Evolutionary conservation across 2,113 vertebrate species (phyloP), one percentile per base, ranked within the genome.

Genomic region (Seriola rivoliana): DNA sequence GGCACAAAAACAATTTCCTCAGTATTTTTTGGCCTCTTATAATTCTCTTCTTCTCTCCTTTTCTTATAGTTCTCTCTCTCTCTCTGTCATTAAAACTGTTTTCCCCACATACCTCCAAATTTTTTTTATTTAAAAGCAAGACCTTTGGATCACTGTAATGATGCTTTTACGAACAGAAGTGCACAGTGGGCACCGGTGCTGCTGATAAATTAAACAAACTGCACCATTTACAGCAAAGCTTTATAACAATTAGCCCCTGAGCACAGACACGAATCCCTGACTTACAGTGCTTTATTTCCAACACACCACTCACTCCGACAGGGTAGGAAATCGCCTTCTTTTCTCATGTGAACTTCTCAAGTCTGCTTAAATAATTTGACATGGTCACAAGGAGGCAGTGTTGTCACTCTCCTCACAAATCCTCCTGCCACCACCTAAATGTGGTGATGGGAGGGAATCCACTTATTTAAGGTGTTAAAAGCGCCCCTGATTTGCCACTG

Each of bases 301-400:
- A 23, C 14, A n/a, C 14, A 8, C 13, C 48, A 46, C 32, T 69
- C n/a, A 25, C 52, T 32, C 38, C 16, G 42, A 34, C 2, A 23
- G 13, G 9, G 13, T 8, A 11, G 29, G 36, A 58, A 74, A 66
- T 29, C 17, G 8, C 54, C 11, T 32, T 16, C 32, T 60, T 34
- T 23, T 32, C 48, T 72, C 25, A 23, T 10, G 1, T 23, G 6
- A 36, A 0, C 50, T 23, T 8, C 17, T 52, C 50, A 8, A 19
- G n/a, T 74, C 11, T 52, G 34, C 11, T 25, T 19, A 67, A 67
- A 84, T 67, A 68, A 66, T 71, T 8, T 5, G 44, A 74, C 21
- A 19, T 42, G 77, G 71, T 71, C 94, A 94, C 90, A 74, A 89
- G 92, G 93, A 91, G 94, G 91, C 93, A 93, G 89, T 94, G 84